Evolutionary conservation across 2,888 invertebrate genomes (phyloP), one percentile per base, ranked within the genome.

Genomic region (Acleris literana): DNA sequence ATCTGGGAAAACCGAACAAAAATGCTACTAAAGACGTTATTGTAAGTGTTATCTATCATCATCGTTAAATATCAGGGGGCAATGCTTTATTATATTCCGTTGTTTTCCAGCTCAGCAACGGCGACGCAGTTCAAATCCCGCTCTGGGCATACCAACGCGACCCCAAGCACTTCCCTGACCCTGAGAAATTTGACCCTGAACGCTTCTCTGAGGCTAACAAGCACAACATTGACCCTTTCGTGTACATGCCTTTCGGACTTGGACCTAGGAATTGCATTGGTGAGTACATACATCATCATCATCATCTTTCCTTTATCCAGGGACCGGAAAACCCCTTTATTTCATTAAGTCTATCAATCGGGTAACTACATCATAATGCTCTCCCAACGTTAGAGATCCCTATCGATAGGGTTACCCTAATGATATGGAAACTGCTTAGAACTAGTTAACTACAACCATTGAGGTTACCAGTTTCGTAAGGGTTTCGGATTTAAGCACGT

Each of bases 251-350:
- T 0, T 93, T 93, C 63, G 93, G 93, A 2, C 18, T 82, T 4
- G 94, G 94, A 6, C 93, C 89, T 6, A 83, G 94, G 57, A 93
- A 85, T 71, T 94, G 94, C 70, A 90, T 94, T 63, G 94, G 93
- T 75, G 71, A 69, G 57, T 63, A 67, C 1, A 7, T 9, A 5
- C 25, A 25, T 25, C 25, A 25, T 25, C 6, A 25, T 25, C 25
- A 25, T 25, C 22, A 22, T 22, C 22, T 5, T n/a, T n/a, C n/a
- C n/a, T n/a, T n/a, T n/a, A n/a, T n/a, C n/a, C n/a, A n/a, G n/a
- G n/a, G n/a, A n/a, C n/a, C n/a, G n/a, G n/a, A n/a, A n/a, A n/a
- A n/a, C n/a, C n/a, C n/a, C n/a, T n/a, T n/a, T n/a, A n/a, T n/a
- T n/a, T n/a, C n/a, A n/a, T n/a, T n/a, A n/a, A n/a, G n/a, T n/a